Evolutionary conservation across 2,113 vertebrate species (phyloP).

Genomic region (Anas platyrhynchos): DNA sequence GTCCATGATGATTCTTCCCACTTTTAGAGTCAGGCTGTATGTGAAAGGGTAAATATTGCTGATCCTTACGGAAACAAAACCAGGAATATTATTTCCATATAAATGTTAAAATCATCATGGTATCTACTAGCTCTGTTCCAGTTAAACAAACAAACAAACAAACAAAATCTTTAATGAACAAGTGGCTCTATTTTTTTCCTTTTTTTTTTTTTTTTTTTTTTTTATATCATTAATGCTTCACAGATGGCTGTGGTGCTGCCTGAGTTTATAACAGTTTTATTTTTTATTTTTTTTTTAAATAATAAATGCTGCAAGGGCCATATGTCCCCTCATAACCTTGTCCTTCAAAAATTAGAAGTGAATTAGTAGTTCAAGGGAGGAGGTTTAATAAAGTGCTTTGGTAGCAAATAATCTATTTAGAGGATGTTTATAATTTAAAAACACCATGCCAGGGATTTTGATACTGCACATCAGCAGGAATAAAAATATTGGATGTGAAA

Average conservation of each 20-base stretch:
- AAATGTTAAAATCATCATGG: neutral
- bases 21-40: neutral
- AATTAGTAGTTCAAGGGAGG: slow-evolving; percentile 12
- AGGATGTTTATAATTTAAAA: slow-evolving; percentile 44
- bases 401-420: slow-evolving; percentile 32
- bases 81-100: neutral
- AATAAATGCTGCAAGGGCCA: neutral
- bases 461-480: slow-evolving; percentile 27
- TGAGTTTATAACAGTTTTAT: neutral
- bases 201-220: neutral
- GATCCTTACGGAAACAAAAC: neutral
- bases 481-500: slow-evolving; percentile 37
- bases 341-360: slow-evolving; percentile 38
- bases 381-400: slow-evolving; percentile 10
- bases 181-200: neutral
- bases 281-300: neutral
- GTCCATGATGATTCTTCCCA: neutral
- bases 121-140: neutral
- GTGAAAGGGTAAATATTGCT: neutral
- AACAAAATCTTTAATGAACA: neutral
- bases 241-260: neutral
- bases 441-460: neutral
- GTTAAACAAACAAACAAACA: neutral
- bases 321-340: neutral
- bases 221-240: neutral